A percentile compares a stretch with the other conserved stretches of the same genome.
Conservation (phyloP, 2,797 vertebrate genomes). For the Zenarchopterus dispar region DNA sequence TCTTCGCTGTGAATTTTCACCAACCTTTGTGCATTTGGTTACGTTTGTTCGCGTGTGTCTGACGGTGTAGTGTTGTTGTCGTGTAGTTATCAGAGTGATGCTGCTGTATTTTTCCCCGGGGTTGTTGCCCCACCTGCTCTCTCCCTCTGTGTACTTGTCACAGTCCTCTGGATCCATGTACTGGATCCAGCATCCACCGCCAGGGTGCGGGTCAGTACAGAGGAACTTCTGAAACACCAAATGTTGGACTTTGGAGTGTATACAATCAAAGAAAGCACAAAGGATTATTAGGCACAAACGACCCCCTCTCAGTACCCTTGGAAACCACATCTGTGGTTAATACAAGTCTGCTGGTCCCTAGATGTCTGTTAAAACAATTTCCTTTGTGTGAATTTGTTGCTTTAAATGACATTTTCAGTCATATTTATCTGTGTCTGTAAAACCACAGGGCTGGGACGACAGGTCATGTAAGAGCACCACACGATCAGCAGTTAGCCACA, state of each 20-base stretch:
- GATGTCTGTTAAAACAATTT: constrained; percentile 30
- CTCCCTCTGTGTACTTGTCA: constrained; percentile 46
- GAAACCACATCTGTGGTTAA: constrained; percentile 9
- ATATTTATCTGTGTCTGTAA: constrained; percentile 59
- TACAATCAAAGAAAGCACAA: constrained; percentile 83
- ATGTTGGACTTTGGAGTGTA: constrained; percentile 70
- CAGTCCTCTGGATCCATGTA: constrained; percentile 53
- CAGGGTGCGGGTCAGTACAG: constrained; percentile 42
- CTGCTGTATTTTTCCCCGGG: constrained; percentile 63
- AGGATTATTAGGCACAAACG: constrained; percentile 73
- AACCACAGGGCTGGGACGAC: constrained; percentile 55
- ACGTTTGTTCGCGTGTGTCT: constrained; percentile 53
- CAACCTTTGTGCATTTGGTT: constrained; percentile 71
- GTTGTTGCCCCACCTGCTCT: constrained; percentile 57
- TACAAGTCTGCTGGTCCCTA: constrained; percentile 32
- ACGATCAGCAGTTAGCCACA: constrained; percentile 66
- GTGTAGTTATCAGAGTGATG: constrained; percentile 70
- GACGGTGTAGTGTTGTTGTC: constrained; percentile 70
- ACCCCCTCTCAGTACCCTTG: constrained; percentile 43
- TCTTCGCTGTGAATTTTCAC: constrained; percentile 74
- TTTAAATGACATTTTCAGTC: constrained; percentile 40
- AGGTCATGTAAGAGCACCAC: constrained; percentile 33
- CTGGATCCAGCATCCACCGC: constrained; percentile 31
- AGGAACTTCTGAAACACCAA: constrained; percentile 70
- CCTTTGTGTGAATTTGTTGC: constrained; percentile 37